Evolutionary conservation across 1,140 invertebrate genomes (phyloP).

Genomic region (Drosophila saltans): DNA sequence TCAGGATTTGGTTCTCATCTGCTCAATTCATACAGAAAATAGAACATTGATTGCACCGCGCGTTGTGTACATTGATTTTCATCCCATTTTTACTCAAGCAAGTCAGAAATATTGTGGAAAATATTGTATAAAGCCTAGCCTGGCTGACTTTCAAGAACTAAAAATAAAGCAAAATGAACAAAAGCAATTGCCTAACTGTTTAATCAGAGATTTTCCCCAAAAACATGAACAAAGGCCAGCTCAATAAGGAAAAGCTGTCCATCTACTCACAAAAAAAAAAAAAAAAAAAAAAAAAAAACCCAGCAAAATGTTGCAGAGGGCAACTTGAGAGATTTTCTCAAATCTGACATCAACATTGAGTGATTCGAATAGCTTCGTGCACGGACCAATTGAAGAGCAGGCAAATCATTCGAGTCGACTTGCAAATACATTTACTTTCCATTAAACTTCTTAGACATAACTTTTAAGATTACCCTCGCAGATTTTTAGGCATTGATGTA

Average conservation of each 20-base stretch:
- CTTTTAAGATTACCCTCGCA: neutral
- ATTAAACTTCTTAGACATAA: neutral
- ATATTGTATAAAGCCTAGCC: neutral
- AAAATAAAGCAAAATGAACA: neutral
- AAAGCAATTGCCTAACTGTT: constrained; percentile 6
- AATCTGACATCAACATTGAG: neutral
- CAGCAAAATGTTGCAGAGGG: neutral
- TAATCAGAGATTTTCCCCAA: neutral
- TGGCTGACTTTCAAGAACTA: neutral
- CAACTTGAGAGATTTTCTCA: neutral
- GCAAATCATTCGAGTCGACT: too few relatives aligned
- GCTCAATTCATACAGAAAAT: constrained; percentile 38
- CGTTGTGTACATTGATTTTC: constrained; percentile 13
- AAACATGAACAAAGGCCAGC: neutral
- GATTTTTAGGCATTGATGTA: neutral
- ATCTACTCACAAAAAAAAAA: too few relatives aligned
- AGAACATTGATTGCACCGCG: constrained; percentile 52
- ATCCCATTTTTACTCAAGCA: neutral
- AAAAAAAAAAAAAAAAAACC: too few relatives aligned
- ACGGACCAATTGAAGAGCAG: too few relatives aligned
- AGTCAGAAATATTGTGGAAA: neutral
- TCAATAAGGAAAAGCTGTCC: neutral
- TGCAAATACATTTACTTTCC: too few relatives aligned
- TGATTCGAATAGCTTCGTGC: too few relatives aligned
- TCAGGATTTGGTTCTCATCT: neutral